phyloP scores from a whole-genome alignment of 2,888 invertebrate species.

The Adelphocoris suturalis region DNA sequence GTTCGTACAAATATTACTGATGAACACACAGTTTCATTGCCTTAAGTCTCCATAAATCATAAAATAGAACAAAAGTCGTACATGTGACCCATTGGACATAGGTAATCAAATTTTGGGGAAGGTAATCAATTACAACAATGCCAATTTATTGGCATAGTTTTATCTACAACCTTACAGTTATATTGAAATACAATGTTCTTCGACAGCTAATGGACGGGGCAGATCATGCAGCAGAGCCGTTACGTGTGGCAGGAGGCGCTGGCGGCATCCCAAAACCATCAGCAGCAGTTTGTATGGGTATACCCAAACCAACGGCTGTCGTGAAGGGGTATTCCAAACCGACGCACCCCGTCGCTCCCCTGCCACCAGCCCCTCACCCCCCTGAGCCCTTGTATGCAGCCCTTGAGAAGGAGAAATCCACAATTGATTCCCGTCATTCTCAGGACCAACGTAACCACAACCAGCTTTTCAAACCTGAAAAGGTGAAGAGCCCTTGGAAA shows the following conservation, averaged over 20 bases:
- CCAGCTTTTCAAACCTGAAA: slow-evolving; percentile 64
- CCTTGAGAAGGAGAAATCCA: slow-evolving; percentile 72
- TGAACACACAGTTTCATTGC: too few relatives aligned
- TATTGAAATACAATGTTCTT: background rate
- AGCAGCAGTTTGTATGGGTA: slow-evolving; percentile 81
- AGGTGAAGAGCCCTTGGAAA: slow-evolving; percentile 44
- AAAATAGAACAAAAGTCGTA: too few relatives aligned
- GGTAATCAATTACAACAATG: too few relatives aligned
- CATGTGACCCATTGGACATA: too few relatives aligned
- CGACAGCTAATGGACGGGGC: slow-evolving; percentile 55
- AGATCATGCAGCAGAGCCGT: slow-evolving; percentile 77
- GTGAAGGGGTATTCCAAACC: slow-evolving; percentile 92
- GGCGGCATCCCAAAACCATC: slow-evolving; percentile 59
- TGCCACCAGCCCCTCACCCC: slow-evolving; percentile 74
- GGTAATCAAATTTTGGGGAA: too few relatives aligned
- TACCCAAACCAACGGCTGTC: slow-evolving; percentile 94
- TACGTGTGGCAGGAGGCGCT: slow-evolving; percentile 77
- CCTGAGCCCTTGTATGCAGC: slow-evolving; percentile 66
- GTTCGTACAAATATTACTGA: too few relatives aligned
- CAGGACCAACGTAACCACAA: slow-evolving; percentile 11
- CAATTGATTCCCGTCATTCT: background rate
- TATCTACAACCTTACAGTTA: background rate
- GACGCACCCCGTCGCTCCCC: slow-evolving; percentile 78
- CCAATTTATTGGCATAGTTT: background rate
- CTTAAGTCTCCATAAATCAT: too few relatives aligned